These are phyloP conservation scores for Panurus biarmicus DNA, from an alignment of 2,113 vertebrate genomes.

Conservation along the genomic window DNA sequence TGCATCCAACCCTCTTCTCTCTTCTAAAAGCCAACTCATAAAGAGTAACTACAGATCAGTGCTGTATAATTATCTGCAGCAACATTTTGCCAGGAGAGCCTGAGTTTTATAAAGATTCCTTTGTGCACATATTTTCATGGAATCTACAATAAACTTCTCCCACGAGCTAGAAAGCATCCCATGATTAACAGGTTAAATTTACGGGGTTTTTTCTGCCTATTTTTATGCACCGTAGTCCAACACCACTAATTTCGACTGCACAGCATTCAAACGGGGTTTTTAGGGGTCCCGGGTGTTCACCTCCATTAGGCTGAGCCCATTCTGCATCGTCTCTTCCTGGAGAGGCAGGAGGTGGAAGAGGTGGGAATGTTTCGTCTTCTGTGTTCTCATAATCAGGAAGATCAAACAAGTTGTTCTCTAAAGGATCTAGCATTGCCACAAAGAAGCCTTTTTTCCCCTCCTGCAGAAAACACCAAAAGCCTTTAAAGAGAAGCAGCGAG, in stretches of 20 bases:
- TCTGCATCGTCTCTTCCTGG: slow-evolving; percentile 67
- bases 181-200: not conserved
- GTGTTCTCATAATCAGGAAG: slow-evolving; percentile 71
- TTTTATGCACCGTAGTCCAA: not conserved
- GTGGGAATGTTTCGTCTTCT: slow-evolving; percentile 83
- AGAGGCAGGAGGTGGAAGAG: slow-evolving; percentile 84
- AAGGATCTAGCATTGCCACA: slow-evolving; percentile 66
- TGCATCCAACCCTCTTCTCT: not conserved
- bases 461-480: not conserved
- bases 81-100: not conserved
- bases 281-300: not conserved
- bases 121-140: rapidly evolving
- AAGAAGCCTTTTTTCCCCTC: not conserved
- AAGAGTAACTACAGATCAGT: not conserved
- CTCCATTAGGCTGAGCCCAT: slow-evolving; percentile 64
- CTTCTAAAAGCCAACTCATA: not conserved
- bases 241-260: not conserved
- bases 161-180: rapidly evolving
- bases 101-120: not conserved
- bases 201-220: not conserved
- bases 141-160: not conserved
- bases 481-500: not conserved
- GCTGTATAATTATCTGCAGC: not conserved
- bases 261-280: not conserved
- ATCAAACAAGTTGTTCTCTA: slow-evolving; percentile 65